These are phyloP conservation scores for Aphelinus atriplicis DNA, from an alignment of 1,140 invertebrate genomes.

Conservation along the genomic window DNA sequence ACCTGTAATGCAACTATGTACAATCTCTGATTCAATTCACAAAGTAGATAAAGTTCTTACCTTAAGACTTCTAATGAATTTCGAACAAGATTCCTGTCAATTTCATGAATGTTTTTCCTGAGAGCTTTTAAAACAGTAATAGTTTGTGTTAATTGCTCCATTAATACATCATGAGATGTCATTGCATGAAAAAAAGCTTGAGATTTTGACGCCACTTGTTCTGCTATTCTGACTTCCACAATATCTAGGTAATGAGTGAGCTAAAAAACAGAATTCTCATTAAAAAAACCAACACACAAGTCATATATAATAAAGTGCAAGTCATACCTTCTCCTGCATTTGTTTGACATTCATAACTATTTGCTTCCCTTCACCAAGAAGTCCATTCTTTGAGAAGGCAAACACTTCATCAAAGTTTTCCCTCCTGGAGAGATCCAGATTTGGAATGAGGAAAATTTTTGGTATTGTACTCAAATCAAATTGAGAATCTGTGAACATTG, in stretches of 20 bases:
- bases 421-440: conserved; percentile 83
- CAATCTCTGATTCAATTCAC: too few relatives aligned
- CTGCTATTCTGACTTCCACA: conserved; percentile 94
- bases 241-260: conserved; percentile 95
- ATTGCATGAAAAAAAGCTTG: conserved; percentile 97
- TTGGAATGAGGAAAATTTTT: conserved; percentile 85
- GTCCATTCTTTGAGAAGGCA: conserved; percentile 67
- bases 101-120: conserved; percentile 73
- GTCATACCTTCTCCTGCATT: conserved; percentile 72
- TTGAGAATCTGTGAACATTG: conserved; percentile 55
- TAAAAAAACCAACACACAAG: neutral
- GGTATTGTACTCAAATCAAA: conserved; percentile 78
- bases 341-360: conserved; percentile 64
- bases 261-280: conserved; percentile 58
- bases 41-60: conserved; percentile 40
- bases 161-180: conserved; percentile 93
- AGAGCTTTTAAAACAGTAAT: conserved; percentile 82
- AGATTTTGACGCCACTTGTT: conserved; percentile 95
- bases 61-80: conserved; percentile 83
- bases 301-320: conserved; percentile 47
- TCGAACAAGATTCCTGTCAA: conserved; percentile 83
- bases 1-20: conserved; percentile 42
- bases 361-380: conserved; percentile 53
- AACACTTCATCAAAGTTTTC: conserved; percentile 91
- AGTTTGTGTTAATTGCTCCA: conserved; percentile 88